phyloP scores from a whole-genome alignment of 2,113 vertebrate genomes.

The Brachirus orientalis region DNA sequence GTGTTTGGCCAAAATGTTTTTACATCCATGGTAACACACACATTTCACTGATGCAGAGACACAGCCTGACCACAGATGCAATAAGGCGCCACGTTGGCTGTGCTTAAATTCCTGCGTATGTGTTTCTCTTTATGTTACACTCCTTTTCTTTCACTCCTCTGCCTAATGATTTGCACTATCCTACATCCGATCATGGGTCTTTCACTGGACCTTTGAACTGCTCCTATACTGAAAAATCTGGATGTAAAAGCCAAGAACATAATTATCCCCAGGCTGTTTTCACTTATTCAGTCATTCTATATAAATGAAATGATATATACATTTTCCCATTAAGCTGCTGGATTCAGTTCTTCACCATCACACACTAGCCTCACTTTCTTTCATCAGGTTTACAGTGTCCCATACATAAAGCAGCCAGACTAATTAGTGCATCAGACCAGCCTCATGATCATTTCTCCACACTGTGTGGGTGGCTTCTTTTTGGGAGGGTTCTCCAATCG shows the following conservation, averaged over 20 bases:
- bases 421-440: slow-evolving; percentile 61
- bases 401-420: slow-evolving; percentile 21
- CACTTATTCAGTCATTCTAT: slow-evolving; percentile 18
- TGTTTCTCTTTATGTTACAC: not conserved
- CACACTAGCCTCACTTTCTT: slow-evolving; percentile 41
- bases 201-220: slow-evolving; percentile 11
- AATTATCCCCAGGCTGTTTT: slow-evolving; percentile 26
- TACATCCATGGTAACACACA: not conserved
- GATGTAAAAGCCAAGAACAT: slow-evolving; percentile 33
- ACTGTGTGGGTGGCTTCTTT: slow-evolving; percentile 60
- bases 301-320: slow-evolving; percentile 39
- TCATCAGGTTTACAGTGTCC: slow-evolving; percentile 38
- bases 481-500: slow-evolving; percentile 57
- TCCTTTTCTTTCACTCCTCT: not conserved
- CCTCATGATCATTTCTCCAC: slow-evolving; percentile 17
- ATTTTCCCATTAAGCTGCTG: slow-evolving; percentile 54
- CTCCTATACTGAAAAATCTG: slow-evolving; percentile 35
- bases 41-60: slow-evolving; percentile 17
- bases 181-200: slow-evolving; percentile 1
- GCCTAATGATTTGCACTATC: slow-evolving; percentile 4
- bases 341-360: slow-evolving; percentile 9
- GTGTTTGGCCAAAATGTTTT: too few relatives aligned
- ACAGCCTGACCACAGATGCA: slow-evolving; percentile 70
- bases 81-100: slow-evolving; percentile 39
- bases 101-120: slow-evolving; percentile 28